Evolutionary conservation across 2,888 invertebrate species (phyloP).

Genomic region (Hypena proboscidalis): DNA sequence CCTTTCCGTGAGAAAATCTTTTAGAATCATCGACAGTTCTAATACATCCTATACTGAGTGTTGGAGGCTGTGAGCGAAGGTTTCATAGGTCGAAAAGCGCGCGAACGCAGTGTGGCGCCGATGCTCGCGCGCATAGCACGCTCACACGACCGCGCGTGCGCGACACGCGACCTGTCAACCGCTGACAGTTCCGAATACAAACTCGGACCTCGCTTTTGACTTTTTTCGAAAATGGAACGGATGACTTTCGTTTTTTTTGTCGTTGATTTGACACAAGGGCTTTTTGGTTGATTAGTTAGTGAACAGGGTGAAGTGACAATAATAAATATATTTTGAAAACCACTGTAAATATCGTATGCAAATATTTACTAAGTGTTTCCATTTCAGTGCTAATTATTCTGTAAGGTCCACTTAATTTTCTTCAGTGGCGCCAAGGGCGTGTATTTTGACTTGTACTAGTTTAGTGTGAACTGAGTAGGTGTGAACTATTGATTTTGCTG

Average conservation of each 20-base stretch:
- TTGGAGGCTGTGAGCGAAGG: conserved; percentile 75
- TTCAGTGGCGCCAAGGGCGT: conserved; percentile 78
- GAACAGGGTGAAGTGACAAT: conserved; percentile 44
- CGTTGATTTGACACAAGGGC: conserved; percentile 54
- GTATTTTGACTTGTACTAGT: conserved; percentile 67
- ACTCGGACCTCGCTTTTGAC: conserved; percentile 51
- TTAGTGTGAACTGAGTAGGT: conserved; percentile 72
- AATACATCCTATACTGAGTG: conserved; percentile 66
- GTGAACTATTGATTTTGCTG: conserved; percentile 59
- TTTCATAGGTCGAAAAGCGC: conserved; percentile 81
- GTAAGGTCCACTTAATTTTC: conserved; percentile 71
- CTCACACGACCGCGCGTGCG: conserved; percentile 72
- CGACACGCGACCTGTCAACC: conserved; percentile 68
- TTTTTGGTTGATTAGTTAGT: conserved; percentile 23
- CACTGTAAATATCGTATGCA: conserved; percentile 32
- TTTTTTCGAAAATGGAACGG: conserved; percentile 65
- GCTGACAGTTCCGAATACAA: conserved; percentile 65
- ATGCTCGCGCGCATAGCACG: conserved; percentile 81
- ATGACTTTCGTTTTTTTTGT: conserved; percentile 57
- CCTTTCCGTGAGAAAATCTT: conserved; percentile 79
- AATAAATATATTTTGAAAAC: conserved; percentile 20
- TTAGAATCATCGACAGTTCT: conserved; percentile 66
- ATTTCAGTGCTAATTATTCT: conserved; percentile 76
- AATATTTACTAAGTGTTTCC: conserved; percentile 63
- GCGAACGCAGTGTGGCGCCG: conserved; percentile 83